Conservation (phyloP, 1,140 invertebrate genomes). For the Bathynomus jamesi region DNA sequence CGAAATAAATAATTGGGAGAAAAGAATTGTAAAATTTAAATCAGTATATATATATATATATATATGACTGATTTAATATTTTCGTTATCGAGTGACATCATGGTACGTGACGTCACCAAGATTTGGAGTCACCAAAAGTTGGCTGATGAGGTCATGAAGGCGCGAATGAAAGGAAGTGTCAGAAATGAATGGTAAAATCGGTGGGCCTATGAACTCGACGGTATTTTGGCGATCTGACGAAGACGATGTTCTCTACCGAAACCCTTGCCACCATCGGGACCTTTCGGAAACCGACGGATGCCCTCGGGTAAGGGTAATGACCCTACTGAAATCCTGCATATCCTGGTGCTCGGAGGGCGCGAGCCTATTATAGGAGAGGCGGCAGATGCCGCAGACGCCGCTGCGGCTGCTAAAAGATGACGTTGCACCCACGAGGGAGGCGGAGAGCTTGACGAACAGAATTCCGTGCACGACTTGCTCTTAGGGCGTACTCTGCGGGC, state of each 20-base stretch:
- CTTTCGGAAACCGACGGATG: slow-evolving; percentile 66
- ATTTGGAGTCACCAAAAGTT: too few relatives aligned
- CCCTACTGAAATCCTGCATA: slow-evolving; percentile 40
- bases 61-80: too few relatives aligned
- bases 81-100: too few relatives aligned
- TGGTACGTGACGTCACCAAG: too few relatives aligned
- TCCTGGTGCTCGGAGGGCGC: slow-evolving; percentile 34
- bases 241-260: slow-evolving; percentile 45
- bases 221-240: neutral
- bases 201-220: neutral
- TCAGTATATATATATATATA: too few relatives aligned
- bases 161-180: too few relatives aligned
- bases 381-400: slow-evolving; percentile 43
- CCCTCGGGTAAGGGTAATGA: slow-evolving; percentile 47
- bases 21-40: too few relatives aligned
- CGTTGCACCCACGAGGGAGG: slow-evolving; percentile 49
- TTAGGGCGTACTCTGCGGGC: slow-evolving; percentile 30
- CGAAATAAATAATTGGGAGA: too few relatives aligned
- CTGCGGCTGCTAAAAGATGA: slow-evolving; percentile 43
- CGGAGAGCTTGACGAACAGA: slow-evolving; percentile 25
- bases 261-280: slow-evolving; percentile 73
- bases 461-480: slow-evolving; percentile 34
- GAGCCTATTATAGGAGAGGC: slow-evolving; percentile 15
- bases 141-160: too few relatives aligned
- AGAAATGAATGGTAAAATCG: neutral